phyloP scores from a whole-genome alignment of 2,113 vertebrate species.

The Dasyurus viverrinus region DNA sequence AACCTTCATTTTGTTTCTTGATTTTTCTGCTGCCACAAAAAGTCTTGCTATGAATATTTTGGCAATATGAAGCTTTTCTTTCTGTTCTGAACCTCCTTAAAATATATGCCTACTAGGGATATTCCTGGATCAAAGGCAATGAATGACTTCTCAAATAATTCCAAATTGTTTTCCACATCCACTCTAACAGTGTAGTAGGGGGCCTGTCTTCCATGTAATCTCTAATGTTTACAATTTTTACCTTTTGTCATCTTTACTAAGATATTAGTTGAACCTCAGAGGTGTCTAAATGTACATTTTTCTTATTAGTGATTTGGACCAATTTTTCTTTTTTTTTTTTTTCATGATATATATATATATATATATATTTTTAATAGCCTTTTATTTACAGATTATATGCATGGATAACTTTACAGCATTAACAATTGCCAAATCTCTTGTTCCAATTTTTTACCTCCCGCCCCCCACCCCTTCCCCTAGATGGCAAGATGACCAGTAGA shows the following conservation, averaged over 20 bases:
- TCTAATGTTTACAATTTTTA: not conserved
- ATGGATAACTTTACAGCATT: too few relatives aligned
- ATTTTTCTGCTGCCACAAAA: not conserved
- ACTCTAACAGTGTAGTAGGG: not conserved
- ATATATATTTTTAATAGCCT: too few relatives aligned
- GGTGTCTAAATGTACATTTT: not conserved
- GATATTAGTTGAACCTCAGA: not conserved
- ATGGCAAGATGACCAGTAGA: too few relatives aligned
- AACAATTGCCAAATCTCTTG: too few relatives aligned
- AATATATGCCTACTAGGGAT: not conserved
- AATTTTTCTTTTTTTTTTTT: too few relatives aligned
- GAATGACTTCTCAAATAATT: not conserved
- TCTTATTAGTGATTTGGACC: not conserved
- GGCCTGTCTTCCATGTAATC: not conserved
- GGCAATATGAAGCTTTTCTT: not conserved
- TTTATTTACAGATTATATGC: too few relatives aligned
- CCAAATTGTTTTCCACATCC: not conserved
- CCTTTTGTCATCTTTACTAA: not conserved
- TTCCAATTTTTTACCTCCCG: too few relatives aligned
- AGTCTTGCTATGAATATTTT: not conserved
- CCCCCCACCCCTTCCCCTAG: too few relatives aligned
- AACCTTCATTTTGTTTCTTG: constrained; percentile 1
- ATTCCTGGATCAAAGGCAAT: not conserved
- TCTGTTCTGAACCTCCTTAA: constrained; percentile 20
- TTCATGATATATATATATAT: too few relatives aligned